phyloP scores from a whole-genome alignment of 2,888 invertebrate species.

The Fragum fragum region DNA sequence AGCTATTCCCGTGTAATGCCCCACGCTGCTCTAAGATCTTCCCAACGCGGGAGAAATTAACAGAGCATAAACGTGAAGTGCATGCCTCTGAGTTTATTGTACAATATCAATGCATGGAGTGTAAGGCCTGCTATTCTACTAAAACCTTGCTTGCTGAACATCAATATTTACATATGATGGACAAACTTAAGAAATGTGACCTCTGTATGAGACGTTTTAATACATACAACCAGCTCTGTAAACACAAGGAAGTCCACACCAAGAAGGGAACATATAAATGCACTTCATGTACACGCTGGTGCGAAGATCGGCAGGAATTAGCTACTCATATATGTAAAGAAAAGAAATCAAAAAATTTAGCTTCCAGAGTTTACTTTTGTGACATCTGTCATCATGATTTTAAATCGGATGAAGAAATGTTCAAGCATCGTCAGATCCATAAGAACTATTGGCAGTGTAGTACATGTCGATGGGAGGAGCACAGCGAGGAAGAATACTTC shows the following conservation, averaged over 20 bases:
- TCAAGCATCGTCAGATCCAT: slow-evolving; percentile 55
- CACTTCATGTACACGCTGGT: slow-evolving; percentile 52
- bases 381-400: slow-evolving; percentile 64
- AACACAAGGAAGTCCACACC: slow-evolving; percentile 60
- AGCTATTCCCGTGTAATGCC: slow-evolving; percentile 58
- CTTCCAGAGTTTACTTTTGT: slow-evolving; percentile 56
- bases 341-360: slow-evolving; percentile 19
- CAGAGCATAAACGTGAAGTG: slow-evolving; percentile 54
- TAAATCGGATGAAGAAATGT: slow-evolving; percentile 60
- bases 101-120: slow-evolving; percentile 66
- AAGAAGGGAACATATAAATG: slow-evolving; percentile 49
- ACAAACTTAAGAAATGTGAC: slow-evolving; percentile 62
- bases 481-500: slow-evolving; percentile 54
- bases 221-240: slow-evolving; percentile 39
- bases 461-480: slow-evolving; percentile 48
- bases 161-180: slow-evolving; percentile 64
- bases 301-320: slow-evolving; percentile 52
- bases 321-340: slow-evolving; percentile 51
- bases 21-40: slow-evolving; percentile 51
- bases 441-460: slow-evolving; percentile 62
- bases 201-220: slow-evolving; percentile 55
- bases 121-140: slow-evolving; percentile 60
- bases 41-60: slow-evolving; percentile 45
- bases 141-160: slow-evolving; percentile 64
- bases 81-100: slow-evolving; percentile 66